Base-by-base conservation (phyloP, 2,113 vertebrate genomes). In the Eonycteris spelaea region DNA sequence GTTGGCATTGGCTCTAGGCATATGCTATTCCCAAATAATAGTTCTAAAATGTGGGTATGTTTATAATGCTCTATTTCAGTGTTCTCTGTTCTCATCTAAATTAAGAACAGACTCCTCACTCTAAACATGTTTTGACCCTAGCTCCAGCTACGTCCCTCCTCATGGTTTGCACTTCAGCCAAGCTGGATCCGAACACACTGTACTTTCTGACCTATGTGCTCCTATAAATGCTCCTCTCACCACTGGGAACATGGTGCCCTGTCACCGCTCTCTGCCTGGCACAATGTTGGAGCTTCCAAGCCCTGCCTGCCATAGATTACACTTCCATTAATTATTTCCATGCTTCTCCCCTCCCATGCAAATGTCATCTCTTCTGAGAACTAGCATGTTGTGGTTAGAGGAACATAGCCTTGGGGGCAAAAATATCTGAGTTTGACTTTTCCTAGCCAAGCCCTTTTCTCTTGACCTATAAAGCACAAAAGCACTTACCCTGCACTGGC, bases 101-200 rank as follows among this genome's bases (percentile, higher is more conserved):
- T 53, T 53, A 84, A 82, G 61, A 91, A 67, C 91, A 57, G 57
- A 57, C 13, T 28, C 35, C 7, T 86, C 35, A 40, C 7, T 74
- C 22, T n/a, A 48, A 91, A 11, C 2, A 1, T 38, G 14, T 38
- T 74, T 77, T 70, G 24, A 55, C 38, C 78, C 86, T 45, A 38
- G 48, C 57, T 45, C 24, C 16, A 35, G 53, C 13, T 70, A 1
- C 12, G 28, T 15, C 22, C 63, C 48, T 33, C 5, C 40, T 53
- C 0, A 16, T 30, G 43, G 19, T 63, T 48, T 57, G 19, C 12
- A 11, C 21, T 59, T 86, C 19, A 4, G 6, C 19, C 45, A 63
- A 21, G 40, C 48, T 24, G 2, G 12, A 48, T 21, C 45, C 1
- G 0, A 43, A 61, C 21, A 33, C 35, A 19, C 12, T 28, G 18